A percentile compares a stretch with the other conserved stretches of the same genome.
Evolutionary conservation across 2,797 vertebrate genomes (phyloP).

Genomic region (Mormyrus proboscirostris): DNA sequence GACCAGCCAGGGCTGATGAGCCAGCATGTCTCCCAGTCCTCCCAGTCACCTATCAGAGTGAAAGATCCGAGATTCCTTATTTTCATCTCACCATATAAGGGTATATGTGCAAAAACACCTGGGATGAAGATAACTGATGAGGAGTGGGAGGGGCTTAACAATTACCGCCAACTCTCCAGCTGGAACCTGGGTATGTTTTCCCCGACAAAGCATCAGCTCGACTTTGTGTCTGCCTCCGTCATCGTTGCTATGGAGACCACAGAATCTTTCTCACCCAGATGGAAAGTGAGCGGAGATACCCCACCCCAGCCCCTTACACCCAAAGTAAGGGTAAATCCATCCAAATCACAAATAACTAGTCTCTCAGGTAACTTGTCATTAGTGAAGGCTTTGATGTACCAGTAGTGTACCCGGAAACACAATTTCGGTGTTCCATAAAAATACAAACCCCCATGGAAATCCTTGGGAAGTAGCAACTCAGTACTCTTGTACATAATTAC

Average conservation of each 20-base stretch:
- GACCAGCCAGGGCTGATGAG: neutral
- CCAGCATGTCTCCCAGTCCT: neutral
- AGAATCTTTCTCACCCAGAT: conserved; percentile 28
- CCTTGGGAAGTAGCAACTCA: neutral
- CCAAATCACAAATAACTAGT: conserved; percentile 35
- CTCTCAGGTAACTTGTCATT: conserved; percentile 28
- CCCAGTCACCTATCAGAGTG: neutral
- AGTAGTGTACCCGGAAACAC: neutral
- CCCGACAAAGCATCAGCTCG: neutral
- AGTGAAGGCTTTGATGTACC: neutral
- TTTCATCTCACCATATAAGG: neutral
- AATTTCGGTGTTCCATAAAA: neutral
- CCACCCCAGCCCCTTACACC: conserved; percentile 3
- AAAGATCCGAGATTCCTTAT: neutral
- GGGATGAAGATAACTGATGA: neutral
- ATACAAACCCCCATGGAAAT: neutral
- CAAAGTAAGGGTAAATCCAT: neutral
- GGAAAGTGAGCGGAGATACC: conserved; percentile 23
- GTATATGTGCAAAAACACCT: neutral
- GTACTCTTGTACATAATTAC: neutral
- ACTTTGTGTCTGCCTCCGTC: conserved; percentile 23
- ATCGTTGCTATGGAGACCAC: conserved; percentile 33
- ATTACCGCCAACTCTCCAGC: neutral
- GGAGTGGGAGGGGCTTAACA: neutral
- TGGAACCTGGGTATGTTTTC: neutral